A percentile compares a stretch with the other conserved stretches of the same genome.
Conservation (phyloP, 2,797 vertebrate genomes). For the Danio aesculapii region DNA sequence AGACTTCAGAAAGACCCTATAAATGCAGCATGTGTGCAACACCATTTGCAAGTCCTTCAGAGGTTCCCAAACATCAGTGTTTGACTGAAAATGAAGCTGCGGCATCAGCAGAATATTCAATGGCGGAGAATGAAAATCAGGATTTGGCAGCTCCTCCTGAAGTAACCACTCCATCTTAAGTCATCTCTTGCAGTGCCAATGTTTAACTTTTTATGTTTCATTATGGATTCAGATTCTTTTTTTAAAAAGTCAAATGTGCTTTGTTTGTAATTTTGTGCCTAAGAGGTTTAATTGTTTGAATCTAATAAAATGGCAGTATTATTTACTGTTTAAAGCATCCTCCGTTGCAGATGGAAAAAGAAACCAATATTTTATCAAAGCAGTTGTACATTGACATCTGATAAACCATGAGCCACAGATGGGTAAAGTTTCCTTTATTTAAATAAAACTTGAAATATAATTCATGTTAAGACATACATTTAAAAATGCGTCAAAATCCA, state of each 20-base stretch:
- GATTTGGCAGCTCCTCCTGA: slow-evolving; percentile 10
- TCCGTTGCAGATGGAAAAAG: not conserved
- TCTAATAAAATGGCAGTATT: slow-evolving; percentile 6
- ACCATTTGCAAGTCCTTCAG: slow-evolving; percentile 82
- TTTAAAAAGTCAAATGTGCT: not conserved
- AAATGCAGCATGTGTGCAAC: slow-evolving; percentile 88
- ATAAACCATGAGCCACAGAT: slow-evolving; percentile 29
- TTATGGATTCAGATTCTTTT: not conserved
- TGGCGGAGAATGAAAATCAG: slow-evolving; percentile 4
- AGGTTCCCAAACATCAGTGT: slow-evolving; percentile 87
- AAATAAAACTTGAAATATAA: slow-evolving; percentile 75
- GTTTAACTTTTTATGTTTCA: not conserved
- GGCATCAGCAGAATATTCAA: slow-evolving; percentile 49
- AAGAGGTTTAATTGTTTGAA: not conserved
- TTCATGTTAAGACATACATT: slow-evolving; percentile 78
- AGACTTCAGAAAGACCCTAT: slow-evolving; percentile 84
- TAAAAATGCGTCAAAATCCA: slow-evolving; percentile 70
- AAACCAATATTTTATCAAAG: not conserved
- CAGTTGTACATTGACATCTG: not conserved
- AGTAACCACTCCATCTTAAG: not conserved
- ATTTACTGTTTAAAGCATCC: not conserved
- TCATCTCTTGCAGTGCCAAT: not conserved
- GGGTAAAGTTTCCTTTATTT: slow-evolving; percentile 72
- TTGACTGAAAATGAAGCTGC: slow-evolving; percentile 70
- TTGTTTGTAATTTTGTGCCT: not conserved